phyloP scores from a whole-genome alignment of 2,888 invertebrate species.

The Oligia fasciuncula region DNA sequence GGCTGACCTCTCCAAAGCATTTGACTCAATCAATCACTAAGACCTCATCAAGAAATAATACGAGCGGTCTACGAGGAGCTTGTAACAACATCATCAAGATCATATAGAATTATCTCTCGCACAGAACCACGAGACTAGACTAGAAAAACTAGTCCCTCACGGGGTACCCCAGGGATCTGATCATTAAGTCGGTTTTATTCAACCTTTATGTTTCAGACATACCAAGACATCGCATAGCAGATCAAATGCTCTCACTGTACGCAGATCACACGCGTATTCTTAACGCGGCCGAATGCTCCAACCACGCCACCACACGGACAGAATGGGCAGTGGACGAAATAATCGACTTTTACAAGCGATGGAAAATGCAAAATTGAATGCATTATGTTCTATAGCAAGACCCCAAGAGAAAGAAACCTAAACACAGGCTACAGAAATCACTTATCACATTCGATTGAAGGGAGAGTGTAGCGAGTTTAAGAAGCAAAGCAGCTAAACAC shows the following conservation, averaged over 20 bases:
- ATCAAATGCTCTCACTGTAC: background rate
- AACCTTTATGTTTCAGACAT: background rate
- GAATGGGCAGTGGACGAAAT: background rate
- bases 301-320: background rate
- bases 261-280: background rate
- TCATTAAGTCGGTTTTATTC: background rate
- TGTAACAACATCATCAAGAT: too few relatives aligned
- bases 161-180: background rate
- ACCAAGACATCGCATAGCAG: background rate
- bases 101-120: too few relatives aligned
- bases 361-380: background rate
- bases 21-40: background rate
- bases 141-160: background rate
- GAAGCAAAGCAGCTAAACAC: background rate
- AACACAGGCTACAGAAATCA: too few relatives aligned
- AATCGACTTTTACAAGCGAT: background rate
- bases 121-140: background rate
- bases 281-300: background rate
- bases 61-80: background rate
- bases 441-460: background rate
- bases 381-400: background rate
- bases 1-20: background rate
- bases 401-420: background rate
- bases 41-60: background rate
- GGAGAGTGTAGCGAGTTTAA: background rate